Conservation (phyloP, 2,797 vertebrate species). For the Hoplostethus atlanticus region DNA sequence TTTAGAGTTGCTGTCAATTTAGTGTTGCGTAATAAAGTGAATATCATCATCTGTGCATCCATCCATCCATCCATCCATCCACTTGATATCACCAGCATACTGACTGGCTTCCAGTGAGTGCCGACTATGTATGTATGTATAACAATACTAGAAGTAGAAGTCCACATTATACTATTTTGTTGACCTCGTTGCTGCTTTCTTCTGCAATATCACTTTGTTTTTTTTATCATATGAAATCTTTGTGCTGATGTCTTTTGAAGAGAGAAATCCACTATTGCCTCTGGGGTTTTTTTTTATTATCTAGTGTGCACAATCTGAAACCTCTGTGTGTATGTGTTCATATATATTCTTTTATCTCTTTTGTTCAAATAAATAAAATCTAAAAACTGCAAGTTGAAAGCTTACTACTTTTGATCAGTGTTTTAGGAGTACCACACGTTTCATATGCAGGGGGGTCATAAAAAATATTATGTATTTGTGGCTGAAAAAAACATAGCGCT, state of each 20-base stretch:
- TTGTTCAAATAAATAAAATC: conserved; percentile 7
- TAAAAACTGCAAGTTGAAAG: conserved; percentile 2
- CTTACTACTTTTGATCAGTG: background rate
- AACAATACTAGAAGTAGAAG: background rate
- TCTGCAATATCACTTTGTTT: background rate
- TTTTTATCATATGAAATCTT: background rate
- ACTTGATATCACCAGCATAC: background rate
- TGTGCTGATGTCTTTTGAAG: background rate
- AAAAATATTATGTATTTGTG: background rate
- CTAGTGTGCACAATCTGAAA: conserved; percentile 2
- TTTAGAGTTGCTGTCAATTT: too few species aligned
- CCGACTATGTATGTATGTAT: background rate
- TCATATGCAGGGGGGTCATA: background rate
- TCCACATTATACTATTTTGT: background rate
- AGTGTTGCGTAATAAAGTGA: too few species aligned
- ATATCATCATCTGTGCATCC: background rate
- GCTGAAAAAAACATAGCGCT: too few species aligned
- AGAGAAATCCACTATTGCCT: background rate
- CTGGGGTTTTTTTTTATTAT: conserved; percentile 13
- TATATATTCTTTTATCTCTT: background rate
- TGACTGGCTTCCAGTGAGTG: too few species aligned
- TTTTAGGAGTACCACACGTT: background rate
- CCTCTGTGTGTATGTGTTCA: background rate
- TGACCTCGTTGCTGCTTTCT: background rate
- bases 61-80: too few species aligned